phyloP scores from a whole-genome alignment of 2,888 invertebrate genomes.

The Megaustenia siamemsis region DNA sequence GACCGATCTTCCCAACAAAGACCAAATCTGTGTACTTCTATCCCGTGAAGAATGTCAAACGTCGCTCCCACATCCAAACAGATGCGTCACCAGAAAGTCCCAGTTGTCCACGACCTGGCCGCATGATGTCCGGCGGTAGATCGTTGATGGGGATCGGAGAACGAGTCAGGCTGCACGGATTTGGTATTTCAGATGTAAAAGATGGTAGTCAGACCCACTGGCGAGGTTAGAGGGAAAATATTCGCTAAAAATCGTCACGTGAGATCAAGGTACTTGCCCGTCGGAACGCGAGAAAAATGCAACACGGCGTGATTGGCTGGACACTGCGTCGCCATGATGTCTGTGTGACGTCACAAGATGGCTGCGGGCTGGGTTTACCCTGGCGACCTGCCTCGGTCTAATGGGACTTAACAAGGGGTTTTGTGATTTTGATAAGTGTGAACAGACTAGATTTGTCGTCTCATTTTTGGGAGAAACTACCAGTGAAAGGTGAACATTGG shows the following conservation, averaged over 20 bases:
- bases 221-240: background rate
- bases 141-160: no score
- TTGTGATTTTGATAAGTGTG: background rate
- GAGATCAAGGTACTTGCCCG: background rate
- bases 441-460: background rate
- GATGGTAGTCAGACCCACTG: background rate
- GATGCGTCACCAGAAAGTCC: no score
- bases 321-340: slow-evolving; percentile 35
- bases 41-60: no score
- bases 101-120: no score
- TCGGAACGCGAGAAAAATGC: background rate
- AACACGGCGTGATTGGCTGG: background rate
- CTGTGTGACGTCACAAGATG: slow-evolving; percentile 45
- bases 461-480: no score
- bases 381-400: background rate
- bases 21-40: no score
- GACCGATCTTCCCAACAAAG: no score
- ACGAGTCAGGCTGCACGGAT: no score
- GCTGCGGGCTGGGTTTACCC: background rate
- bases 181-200: no score
- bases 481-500: no score
- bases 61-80: no score
- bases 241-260: background rate
- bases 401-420: background rate
- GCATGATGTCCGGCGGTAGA: no score